A percentile compares a stretch with the other conserved stretches of the same genome.
These are phyloP conservation scores for Acanthosepion esculentum DNA, from an alignment of 2,888 invertebrate genomes.

Conservation along the genomic window DNA sequence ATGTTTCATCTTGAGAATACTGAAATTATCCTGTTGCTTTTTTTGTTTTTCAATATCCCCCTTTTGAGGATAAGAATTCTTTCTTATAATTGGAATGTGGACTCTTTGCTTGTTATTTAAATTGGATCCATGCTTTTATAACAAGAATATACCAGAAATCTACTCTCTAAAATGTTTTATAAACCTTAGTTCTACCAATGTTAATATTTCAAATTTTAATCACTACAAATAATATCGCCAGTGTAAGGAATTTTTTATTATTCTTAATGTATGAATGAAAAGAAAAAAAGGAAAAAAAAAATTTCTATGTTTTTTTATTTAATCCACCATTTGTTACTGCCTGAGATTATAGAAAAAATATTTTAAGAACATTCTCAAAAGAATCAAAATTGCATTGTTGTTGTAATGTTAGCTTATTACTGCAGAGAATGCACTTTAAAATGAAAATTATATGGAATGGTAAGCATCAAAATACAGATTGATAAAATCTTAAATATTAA, in stretches of 20 bases:
- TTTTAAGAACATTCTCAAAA: neutral
- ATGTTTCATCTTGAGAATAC: neutral
- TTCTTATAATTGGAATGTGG: neutral
- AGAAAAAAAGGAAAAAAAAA: neutral
- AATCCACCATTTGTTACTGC: neutral
- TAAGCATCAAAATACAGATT: neutral
- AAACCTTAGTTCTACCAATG: too few species aligned
- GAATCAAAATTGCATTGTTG: too few species aligned
- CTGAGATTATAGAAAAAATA: neutral
- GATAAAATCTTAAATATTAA: neutral
- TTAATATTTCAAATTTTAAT: too few species aligned
- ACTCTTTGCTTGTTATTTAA: neutral
- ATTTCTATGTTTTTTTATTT: neutral
- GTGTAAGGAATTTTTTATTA: too few species aligned
- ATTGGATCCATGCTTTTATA: neutral
- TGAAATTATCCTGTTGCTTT: neutral
- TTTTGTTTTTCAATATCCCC: neutral
- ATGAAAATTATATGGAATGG: neutral
- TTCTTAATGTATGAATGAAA: neutral
- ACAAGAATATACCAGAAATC: neutral
- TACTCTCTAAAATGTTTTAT: neutral
- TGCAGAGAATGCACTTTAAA: neutral
- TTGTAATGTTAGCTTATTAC: neutral
- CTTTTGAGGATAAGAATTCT: neutral
- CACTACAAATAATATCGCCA: too few species aligned